phyloP scores from a whole-genome alignment of 2,888 invertebrate species.

The Cheilosia soror region DNA sequence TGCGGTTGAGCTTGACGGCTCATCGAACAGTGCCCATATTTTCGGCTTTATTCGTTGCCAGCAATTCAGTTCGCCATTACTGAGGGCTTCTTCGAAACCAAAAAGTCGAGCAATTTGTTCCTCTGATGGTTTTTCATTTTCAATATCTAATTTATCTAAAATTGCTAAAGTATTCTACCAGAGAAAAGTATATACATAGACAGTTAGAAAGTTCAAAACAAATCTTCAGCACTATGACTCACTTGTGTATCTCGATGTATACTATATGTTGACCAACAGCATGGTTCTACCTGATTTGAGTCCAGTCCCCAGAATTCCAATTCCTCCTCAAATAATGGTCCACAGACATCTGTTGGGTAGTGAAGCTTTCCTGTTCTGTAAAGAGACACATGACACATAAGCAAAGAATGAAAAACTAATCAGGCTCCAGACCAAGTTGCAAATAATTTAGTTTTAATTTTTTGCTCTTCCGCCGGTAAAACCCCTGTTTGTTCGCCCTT shows the following conservation, averaged over 20 bases:
- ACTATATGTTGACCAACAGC: slow-evolving; percentile 99
- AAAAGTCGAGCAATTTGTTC: slow-evolving; percentile 97
- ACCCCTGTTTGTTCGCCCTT: slow-evolving; percentile 20
- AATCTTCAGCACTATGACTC: slow-evolving; percentile 67
- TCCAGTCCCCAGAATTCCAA: slow-evolving; percentile 98
- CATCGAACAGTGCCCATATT: slow-evolving; percentile 98
- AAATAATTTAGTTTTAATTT: slow-evolving; percentile 72
- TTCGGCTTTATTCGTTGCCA: slow-evolving; percentile 97
- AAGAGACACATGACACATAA: slow-evolving; percentile 70
- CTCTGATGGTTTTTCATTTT: slow-evolving; percentile 95
- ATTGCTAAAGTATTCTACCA: slow-evolving; percentile 95
- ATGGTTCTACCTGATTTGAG: slow-evolving; percentile 98
- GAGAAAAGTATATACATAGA: neutral
- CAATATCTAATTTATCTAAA: slow-evolving; percentile 96
- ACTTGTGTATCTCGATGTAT: slow-evolving; percentile 93
- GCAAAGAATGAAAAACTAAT: slow-evolving; percentile 49
- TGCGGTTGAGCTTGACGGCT: slow-evolving; percentile 95
- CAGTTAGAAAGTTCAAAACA: neutral
- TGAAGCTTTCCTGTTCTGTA: slow-evolving; percentile 95
- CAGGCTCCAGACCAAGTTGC: slow-evolving; percentile 32
- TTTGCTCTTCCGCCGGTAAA: slow-evolving; percentile 14
- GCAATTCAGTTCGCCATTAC: slow-evolving; percentile 90
- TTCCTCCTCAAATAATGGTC: slow-evolving; percentile 97
- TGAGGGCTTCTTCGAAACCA: slow-evolving; percentile 94
- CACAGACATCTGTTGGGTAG: slow-evolving; percentile 98